Conservation (phyloP, 2,113 vertebrate genomes). For the Rostratula benghalensis region DNA sequence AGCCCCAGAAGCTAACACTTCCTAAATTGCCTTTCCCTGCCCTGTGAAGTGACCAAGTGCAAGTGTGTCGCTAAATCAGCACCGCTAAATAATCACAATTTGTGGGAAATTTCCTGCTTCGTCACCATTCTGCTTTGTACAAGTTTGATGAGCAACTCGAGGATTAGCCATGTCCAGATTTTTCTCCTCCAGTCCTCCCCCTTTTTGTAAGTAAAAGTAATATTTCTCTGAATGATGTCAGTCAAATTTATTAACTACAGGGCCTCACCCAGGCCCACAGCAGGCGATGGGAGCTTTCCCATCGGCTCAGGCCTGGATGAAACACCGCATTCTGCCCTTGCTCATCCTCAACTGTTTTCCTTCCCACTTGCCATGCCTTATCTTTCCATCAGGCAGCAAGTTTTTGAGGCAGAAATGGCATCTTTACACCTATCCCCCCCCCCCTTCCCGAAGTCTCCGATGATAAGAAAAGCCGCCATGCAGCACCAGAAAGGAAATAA, state of each 20-base stretch:
- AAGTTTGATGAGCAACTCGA: background rate
- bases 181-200: background rate
- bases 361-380: background rate
- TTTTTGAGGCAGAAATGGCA: constrained; percentile 11
- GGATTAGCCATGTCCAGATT: background rate
- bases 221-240: background rate
- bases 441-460: background rate
- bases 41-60: constrained; percentile 29
- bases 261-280: background rate
- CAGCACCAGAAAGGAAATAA: constrained; percentile 37
- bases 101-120: background rate
- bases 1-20: background rate
- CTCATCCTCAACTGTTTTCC: background rate
- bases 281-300: background rate
- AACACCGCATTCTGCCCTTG: background rate
- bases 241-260: background rate
- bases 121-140: background rate
- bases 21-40: background rate
- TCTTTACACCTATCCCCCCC: background rate
- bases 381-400: background rate
- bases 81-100: background rate
- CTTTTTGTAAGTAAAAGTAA: background rate
- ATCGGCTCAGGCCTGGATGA: background rate
- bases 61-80: background rate
- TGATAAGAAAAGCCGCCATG: background rate